Conservation (phyloP, 1,140 invertebrate genomes). For the silkworm (Bombyx mori) region ASM3026992v2 NC_085128.1:60001-60500, state of each 20-base stretch:
- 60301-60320: constrained; percentile 13
- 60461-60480: constrained; percentile 94
- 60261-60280: constrained; percentile 1
- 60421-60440: constrained; percentile 57
- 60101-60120: constrained; percentile 28
- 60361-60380: constrained; percentile 43
- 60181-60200: constrained; percentile 27
- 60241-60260: constrained; percentile 8
- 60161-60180: background rate
- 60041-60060: too few species aligned
- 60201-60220: constrained; percentile 13
- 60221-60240: background rate
- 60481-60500: constrained; percentile 85
- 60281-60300: constrained; percentile 21
- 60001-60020: too few species aligned
- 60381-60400: constrained; percentile 45
- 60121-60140: constrained; percentile 24
- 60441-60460: constrained; percentile 84
- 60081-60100: too few species aligned
- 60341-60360: constrained; percentile 32
- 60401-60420: constrained; percentile 52
- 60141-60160: background rate
- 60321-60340: constrained; percentile 15
- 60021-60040: too few species aligned
- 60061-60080: too few species aligned